Evolutionary conservation across 2,888 invertebrate species (phyloP), one percentile per base, ranked within the genome.

Genomic region (Hypomecis atomaria): DNA sequence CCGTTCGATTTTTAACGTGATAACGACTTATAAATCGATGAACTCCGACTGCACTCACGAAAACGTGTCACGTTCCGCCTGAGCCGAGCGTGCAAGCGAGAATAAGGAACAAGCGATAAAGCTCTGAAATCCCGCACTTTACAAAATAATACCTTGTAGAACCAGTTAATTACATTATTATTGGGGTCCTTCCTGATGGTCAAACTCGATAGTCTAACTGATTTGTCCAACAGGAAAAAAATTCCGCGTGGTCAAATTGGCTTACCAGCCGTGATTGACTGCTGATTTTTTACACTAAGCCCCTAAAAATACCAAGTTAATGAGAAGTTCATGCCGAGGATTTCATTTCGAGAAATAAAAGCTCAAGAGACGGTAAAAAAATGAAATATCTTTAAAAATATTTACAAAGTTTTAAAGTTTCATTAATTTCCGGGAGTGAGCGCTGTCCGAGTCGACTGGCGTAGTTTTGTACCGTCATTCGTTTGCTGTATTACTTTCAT

Each of bases 311-410:
- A 49, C 36, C 4, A 36, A 45, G 37, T 55, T 55, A 50, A 23
- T 42, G 40, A 42, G n/a, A 42, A 53, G 66, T 59, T 65, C 43
- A 70, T 65, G 50, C 67, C 56, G 56, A 45, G 66, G 59, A 65
- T 74, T 67, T 69, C 63, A 71, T 71, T 72, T 69, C 43, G 52
- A 49, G 62, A 68, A 73, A 60, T n/a, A 3, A 23, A 23, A 23
- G 23, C 23, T 23, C 23, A 23, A 23, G 23, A 23, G 23, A 23
- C 23, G 23, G 3, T 23, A 23, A 42, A 42, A 10, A 10, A 45
- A 7, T 65, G 69, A 58, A 66, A 70, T 74, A 66, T 73, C 59
- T 62, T 36, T 33, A 52, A 52, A 23, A 52, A 58, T 63, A 67
- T 56, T 49, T 60, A 38, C 48, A 45, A 60, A 67, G 49, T 23